Evolutionary conservation across 2,888 invertebrate genomes (phyloP).

Genomic region (Plusia festucae): DNA sequence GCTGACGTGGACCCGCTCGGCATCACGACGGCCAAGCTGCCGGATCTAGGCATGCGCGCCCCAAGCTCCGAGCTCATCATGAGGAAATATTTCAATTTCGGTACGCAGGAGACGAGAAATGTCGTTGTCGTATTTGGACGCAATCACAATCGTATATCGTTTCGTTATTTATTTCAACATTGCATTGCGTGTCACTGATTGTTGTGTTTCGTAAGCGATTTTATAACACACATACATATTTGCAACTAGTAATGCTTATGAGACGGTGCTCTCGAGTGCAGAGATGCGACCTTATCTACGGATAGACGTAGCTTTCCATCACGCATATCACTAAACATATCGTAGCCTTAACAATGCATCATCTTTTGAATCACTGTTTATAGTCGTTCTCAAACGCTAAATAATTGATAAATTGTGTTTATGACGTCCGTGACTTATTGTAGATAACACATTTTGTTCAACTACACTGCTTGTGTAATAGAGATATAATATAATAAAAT

Average conservation of each 20-base stretch:
- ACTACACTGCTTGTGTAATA: conserved; percentile 59
- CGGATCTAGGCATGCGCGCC: conserved; percentile 86
- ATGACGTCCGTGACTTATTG: conserved; percentile 37
- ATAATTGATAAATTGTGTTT: conserved; percentile 35
- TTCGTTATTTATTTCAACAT: conserved; percentile 66
- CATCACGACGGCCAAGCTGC: conserved; percentile 93
- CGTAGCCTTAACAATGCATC: conserved; percentile 45
- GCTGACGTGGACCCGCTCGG: conserved; percentile 98
- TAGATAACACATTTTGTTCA: conserved; percentile 56
- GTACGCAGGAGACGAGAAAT: conserved; percentile 77
- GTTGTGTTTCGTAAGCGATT: conserved; percentile 72
- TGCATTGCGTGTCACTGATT: conserved; percentile 76
- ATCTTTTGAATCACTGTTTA: conserved; percentile 43
- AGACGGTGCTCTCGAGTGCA: conserved; percentile 40
- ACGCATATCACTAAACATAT: conserved; percentile 34
- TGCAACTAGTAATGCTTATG: conserved; percentile 51
- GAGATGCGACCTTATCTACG: conserved; percentile 36
- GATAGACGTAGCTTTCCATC: conserved; percentile 51
- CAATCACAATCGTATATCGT: conserved; percentile 72
- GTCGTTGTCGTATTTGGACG: conserved; percentile 68
- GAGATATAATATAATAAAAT: conserved; percentile 27
- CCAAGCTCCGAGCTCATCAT: conserved; percentile 88
- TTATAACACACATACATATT: conserved; percentile 78
- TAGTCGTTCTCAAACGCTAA: conserved; percentile 31
- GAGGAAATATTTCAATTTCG: conserved; percentile 89